Base-by-base conservation (phyloP, 2,113 vertebrate species). In the Hyperoodon ampullatus region DNA sequence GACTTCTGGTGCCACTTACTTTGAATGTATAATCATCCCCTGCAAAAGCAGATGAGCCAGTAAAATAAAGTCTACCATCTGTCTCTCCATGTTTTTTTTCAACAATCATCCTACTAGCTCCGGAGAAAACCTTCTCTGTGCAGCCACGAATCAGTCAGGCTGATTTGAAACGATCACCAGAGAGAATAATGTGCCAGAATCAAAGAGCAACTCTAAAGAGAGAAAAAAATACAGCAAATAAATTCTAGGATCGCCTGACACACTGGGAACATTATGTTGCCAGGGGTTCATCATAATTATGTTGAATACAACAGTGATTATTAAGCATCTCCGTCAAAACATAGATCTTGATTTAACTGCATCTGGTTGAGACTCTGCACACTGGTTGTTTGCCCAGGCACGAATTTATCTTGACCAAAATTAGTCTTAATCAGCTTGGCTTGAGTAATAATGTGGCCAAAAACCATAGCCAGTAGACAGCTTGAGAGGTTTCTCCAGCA, bases 61-160 rank as follows among this genome's bases (percentile, higher is more conserved):
- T 87, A 92, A 98, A 97, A 93, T 90, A 72, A 95, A 96, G 93
- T 68, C 95, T 94, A 47, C 98, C 98, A 97, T 98, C 98, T 98
- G 98, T 95, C 82, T 90, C 65, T 58, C 65, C 9, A 8, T 66
- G 26, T 30, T 35, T 86, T 88, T 94, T 93, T 95, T 68, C 70
- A 95, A 85, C 42, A 33, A 63, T 95, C 55, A 83, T 89, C 93
- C 78, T 78, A 70, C 94, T 13, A 90, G 47, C 66, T 97, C 44
- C 63, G 86, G 84, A 87, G 86, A 74, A 88, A 95, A 70, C 26
- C 30, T 90, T 65, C 81, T 95, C 92, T 74, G 65, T 58, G 85
- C 47, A 68, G 83, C 75, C 86, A 53, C 84, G 84, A 97, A 72
- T 97, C 94, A 97, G 86, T 50, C 47, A n/a, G 74, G 89, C 85